Evolutionary conservation across 2,797 vertebrate genomes (phyloP).

Genomic region (Austrolebias charrua): DNA sequence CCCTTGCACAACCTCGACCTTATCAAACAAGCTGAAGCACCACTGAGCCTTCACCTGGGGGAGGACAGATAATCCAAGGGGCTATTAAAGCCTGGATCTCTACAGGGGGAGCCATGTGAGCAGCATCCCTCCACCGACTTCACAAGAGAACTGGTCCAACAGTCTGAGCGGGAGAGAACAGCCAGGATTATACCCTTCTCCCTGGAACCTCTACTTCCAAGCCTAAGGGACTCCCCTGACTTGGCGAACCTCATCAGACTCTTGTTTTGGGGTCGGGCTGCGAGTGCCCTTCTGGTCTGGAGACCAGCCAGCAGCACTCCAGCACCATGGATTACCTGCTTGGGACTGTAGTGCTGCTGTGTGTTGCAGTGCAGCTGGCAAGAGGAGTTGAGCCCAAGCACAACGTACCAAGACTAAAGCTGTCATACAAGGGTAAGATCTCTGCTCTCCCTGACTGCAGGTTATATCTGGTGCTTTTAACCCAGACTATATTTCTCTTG

Average conservation of each 20-base stretch:
- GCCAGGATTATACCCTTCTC: constrained; percentile 37
- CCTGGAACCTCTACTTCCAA: constrained; percentile 53
- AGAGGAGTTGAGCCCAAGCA: constrained; percentile 84
- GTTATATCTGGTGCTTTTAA: constrained; percentile 48
- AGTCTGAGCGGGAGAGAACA: constrained; percentile 42
- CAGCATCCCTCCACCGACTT: constrained; percentile 52
- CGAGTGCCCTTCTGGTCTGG: constrained; percentile 75
- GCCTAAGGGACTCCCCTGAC: constrained; percentile 57
- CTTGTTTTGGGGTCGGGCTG: constrained; percentile 67
- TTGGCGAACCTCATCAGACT: constrained; percentile 46
- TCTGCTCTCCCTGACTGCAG: constrained; percentile 43
- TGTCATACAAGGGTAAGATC: constrained; percentile 94
- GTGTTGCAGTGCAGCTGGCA: constrained; percentile 83
- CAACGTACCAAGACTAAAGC: constrained; percentile 92
- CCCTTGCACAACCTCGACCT: constrained; percentile 34
- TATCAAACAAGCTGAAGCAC: constrained; percentile 25
- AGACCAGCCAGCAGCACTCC: constrained; percentile 78
- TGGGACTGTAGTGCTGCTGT: constrained; percentile 89
- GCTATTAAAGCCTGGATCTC: constrained; percentile 70
- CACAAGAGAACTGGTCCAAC: constrained; percentile 66
- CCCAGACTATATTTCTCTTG: constrained; percentile 18
- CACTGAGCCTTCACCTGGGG: constrained; percentile 60
- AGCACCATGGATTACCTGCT: constrained; percentile 93
- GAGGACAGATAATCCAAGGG: constrained; percentile 49
- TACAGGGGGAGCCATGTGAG: constrained; percentile 82